These are phyloP conservation scores for Zingel zingel DNA, from an alignment of 2,113 vertebrate species.

Conservation along the genomic window DNA sequence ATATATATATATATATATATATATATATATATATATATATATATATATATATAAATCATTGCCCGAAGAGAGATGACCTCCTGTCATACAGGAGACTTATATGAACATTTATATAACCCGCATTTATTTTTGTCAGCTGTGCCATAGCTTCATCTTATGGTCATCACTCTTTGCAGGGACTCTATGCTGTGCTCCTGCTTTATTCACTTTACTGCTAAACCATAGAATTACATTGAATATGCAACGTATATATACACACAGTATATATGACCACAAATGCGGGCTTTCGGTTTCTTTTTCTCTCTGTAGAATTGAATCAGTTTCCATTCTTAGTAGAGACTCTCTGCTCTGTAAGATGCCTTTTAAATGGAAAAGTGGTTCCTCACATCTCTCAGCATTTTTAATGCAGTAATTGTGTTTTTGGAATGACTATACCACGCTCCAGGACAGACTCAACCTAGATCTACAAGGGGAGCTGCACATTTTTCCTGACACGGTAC, in stretches of 20 bases:
- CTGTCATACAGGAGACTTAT: not conserved
- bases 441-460: not conserved
- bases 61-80: not conserved
- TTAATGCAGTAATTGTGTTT: not conserved
- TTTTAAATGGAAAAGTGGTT: conserved; percentile 4
- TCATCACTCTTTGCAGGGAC: not conserved
- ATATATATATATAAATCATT: not conserved
- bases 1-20: not conserved
- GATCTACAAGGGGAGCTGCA: not conserved
- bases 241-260: not conserved
- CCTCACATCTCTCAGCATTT: conserved; percentile 9
- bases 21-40: too few species aligned
- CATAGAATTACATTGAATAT: not conserved
- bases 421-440: not conserved
- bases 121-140: not conserved
- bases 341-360: not conserved
- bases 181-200: not conserved
- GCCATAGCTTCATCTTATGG: not conserved
- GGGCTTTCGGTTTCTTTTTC: not conserved
- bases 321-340: not conserved
- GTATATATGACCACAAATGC: not conserved
- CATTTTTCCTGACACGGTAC: not conserved
- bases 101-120: not conserved
- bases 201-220: not conserved
- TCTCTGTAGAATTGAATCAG: conserved; percentile 29